Base-by-base conservation (phyloP, 2,113 vertebrate species). In the Sinocyclocheilus anshuiensis region DNA sequence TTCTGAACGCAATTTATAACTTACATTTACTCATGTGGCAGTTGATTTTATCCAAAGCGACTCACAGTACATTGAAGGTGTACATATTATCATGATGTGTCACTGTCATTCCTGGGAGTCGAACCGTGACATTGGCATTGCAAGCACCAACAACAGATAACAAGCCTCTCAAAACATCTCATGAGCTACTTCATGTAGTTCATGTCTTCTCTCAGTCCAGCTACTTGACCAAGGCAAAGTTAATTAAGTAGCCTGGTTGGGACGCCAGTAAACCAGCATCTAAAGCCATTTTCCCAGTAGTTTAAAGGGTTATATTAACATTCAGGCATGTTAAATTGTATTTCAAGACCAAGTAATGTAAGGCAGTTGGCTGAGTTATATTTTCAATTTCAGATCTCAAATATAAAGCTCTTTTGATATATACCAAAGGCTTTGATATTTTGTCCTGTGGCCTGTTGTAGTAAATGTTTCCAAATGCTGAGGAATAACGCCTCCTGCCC, bases 361-460 rank as follows among this genome's bases (percentile, higher is more conserved):
- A 79, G 18, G 11, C 18, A 39, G 29, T 13, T 59, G 16, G 16
- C 20, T 78, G 53, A 80, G 57, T 10, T 63, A 39, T 80, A 24
- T 6, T 26, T 63, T 61, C 22, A 24, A 45, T 65, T 65, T 81
- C 1, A 81, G n/a, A 65, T 26, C 74, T 75, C 2, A 2, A 42
- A 50, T 76, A 76, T 48, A 76, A 76, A 48, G 12, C n/a, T 76
- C 6, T 76, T 76, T 76, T 76, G n/a, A 76, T 26, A 50, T 76
- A 76, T 26, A 76, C 6, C 42, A 24, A 50, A 76, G 74, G n/a
- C 42, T 15, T 76, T 76, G 42, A 50, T 48, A 65, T 61, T 81
- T 39, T 79, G 76, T 65, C 59, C 59, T 12, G 78, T 63, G 78
- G 59, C 20, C 18, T 45, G 22, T 80, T 39, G 20, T 42, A 11